These are phyloP conservation scores for Epinotia nisella DNA, from an alignment of 2,888 invertebrate species.

Conservation along the genomic window DNA sequence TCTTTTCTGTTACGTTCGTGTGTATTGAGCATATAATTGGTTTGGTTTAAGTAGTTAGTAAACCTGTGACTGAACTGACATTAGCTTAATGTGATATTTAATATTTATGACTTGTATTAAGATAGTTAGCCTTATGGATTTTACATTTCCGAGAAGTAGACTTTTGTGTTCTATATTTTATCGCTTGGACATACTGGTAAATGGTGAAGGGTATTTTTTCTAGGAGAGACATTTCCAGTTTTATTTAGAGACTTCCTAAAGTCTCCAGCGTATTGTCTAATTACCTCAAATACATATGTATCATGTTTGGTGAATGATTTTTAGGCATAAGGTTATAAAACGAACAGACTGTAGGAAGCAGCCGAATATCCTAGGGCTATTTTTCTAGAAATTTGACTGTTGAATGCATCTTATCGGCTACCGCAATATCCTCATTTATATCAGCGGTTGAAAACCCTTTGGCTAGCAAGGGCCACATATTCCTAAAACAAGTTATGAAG, in stretches of 20 bases:
- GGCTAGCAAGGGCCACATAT: background rate
- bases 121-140: conserved; percentile 70
- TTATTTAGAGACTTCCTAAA: conserved; percentile 1
- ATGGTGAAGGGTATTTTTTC: conserved; percentile 44
- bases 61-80: conserved; percentile 79
- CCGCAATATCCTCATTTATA: background rate
- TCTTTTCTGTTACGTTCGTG: conserved; percentile 4
- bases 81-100: conserved; percentile 84
- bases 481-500: too few species aligned
- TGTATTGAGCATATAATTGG: conserved; percentile 45
- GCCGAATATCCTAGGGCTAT: background rate
- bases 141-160: conserved; percentile 61
- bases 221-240: conserved; percentile 33
- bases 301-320: background rate
- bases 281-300: conserved; percentile 7
- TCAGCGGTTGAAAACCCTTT: background rate
- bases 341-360: background rate
- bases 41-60: conserved; percentile 67
- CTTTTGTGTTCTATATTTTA: conserved; percentile 52
- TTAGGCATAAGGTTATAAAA: background rate
- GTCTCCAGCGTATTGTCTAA: conserved; percentile 7
- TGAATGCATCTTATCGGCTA: background rate
- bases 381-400: background rate
- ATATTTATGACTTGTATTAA: conserved; percentile 79
- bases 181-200: conserved; percentile 53